phyloP scores from a whole-genome alignment of 1,140 invertebrate genomes.

The Drosophila persimilis region DNA sequence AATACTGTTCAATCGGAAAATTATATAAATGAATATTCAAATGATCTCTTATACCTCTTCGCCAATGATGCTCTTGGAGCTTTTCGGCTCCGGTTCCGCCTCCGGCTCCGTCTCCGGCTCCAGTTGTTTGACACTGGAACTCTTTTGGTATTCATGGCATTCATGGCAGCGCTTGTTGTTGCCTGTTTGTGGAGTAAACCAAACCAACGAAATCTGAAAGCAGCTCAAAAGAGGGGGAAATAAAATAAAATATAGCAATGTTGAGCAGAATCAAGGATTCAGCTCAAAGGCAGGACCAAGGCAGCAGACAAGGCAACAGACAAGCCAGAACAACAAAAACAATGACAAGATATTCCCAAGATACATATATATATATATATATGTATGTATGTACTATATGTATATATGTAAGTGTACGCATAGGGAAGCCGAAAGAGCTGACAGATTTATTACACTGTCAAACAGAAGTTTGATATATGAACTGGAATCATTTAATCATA shows the following conservation, averaged over 20 bases:
- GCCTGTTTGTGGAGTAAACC: slow-evolving; percentile 34
- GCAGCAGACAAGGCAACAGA: neutral
- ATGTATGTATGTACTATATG: neutral
- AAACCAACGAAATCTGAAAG: slow-evolving; percentile 34
- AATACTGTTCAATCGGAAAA: no score
- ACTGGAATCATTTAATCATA: slow-evolving; percentile 45
- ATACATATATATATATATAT: neutral
- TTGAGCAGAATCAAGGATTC: slow-evolving; percentile 31
- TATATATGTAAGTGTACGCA: slow-evolving; percentile 11
- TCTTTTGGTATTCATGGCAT: slow-evolving; percentile 6
- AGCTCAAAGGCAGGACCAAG: slow-evolving; percentile 27
- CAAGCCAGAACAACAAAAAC: slow-evolving; percentile 31
- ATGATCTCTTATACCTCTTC: no score
- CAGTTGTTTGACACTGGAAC: neutral
- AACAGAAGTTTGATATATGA: slow-evolving; percentile 45
- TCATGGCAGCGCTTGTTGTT: slow-evolving; percentile 9
- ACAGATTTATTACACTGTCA: slow-evolving; percentile 62
- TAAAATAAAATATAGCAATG: slow-evolving; percentile 14
- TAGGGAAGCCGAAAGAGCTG: slow-evolving; percentile 18
- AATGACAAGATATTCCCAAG: neutral
- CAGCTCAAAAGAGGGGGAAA: neutral
- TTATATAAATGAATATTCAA: no score
- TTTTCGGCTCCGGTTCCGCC: slow-evolving; percentile 6
- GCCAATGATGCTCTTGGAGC: slow-evolving; percentile 21
- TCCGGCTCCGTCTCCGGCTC: slow-evolving; percentile 7